A percentile compares a stretch with the other conserved stretches of the same genome.
Conservation (phyloP, 2,888 invertebrate species). For the Patella caerulea region DNA sequence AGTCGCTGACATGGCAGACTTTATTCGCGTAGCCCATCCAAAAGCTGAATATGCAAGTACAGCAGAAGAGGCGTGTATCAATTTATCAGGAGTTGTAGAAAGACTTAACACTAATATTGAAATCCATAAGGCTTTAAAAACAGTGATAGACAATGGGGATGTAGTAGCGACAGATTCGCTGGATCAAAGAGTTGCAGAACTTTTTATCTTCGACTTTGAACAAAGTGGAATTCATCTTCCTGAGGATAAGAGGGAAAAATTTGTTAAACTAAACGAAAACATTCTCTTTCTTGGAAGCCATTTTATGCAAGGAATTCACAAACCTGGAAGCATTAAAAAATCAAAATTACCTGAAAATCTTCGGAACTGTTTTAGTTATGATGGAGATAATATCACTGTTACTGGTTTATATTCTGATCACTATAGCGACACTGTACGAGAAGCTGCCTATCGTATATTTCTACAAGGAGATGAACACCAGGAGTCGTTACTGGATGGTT, state of each 20-base stretch:
- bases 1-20: conserved; percentile 97
- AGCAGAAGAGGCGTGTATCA: conserved; percentile 91
- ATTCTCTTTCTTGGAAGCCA: conserved; percentile 77
- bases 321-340: conserved; percentile 79
- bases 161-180: conserved; percentile 77
- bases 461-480: conserved; percentile 84
- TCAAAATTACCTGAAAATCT: conserved; percentile 80
- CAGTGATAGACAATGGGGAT: conserved; percentile 83
- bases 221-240: conserved; percentile 96
- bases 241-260: conserved; percentile 76
- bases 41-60: conserved; percentile 80
- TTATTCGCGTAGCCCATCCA: conserved; percentile 93
- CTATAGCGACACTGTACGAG: conserved; percentile 81
- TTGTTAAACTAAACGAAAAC: conserved; percentile 88
- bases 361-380: conserved; percentile 73
- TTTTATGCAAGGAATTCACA: conserved; percentile 68
- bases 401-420: conserved; percentile 89
- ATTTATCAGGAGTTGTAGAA: conserved; percentile 93
- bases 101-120: conserved; percentile 92
- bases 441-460: conserved; percentile 90
- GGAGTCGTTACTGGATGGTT: conserved; percentile 80
- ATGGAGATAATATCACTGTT: conserved; percentile 82
- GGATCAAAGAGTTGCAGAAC: conserved; percentile 87
- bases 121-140: conserved; percentile 83
- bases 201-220: conserved; percentile 97